Percentiles rank a stretch among this genome's conserved stretches.
Evolutionary conservation across 1,140 invertebrate genomes (phyloP).

Genomic region (Drosophila santomea): DNA sequence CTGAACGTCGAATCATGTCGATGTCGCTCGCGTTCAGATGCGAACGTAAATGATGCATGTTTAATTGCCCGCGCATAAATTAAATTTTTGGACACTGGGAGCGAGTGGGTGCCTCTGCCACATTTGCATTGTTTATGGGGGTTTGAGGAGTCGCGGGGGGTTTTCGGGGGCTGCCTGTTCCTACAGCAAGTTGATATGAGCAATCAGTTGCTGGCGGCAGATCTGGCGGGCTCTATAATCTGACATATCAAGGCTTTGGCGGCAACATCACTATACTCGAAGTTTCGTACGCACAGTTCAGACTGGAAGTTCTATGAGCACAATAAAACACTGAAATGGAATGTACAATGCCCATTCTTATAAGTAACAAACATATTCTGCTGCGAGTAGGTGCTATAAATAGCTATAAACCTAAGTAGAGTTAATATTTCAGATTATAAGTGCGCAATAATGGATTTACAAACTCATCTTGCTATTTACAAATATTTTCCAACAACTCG

Average conservation of each 20-base stretch:
- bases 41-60: conserved; percentile 80
- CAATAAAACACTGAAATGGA: no score
- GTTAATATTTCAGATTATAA: no score
- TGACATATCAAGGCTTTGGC: conserved; percentile 24
- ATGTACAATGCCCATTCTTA: no score
- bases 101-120: conserved; percentile 41
- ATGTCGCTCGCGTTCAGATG: conserved; percentile 49
- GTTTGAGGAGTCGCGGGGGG: neutral
- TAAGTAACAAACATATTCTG: no score
- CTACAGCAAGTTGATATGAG: conserved; percentile 18
- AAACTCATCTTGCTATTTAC: neutral
- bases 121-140: conserved; percentile 55
- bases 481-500: neutral
- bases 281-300: neutral
- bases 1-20: conserved; percentile 54
- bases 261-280: conserved; percentile 21
- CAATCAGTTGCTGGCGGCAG: conserved; percentile 21
- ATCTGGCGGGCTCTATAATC: conserved; percentile 18
- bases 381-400: no score
- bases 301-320: neutral
- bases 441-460: no score
- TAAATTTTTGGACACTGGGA: conserved; percentile 62
- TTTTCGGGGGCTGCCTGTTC: conserved; percentile 7
- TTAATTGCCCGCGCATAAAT: conserved; percentile 81
- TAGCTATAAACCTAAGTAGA: no score